Percentiles rank a stretch among this genome's conserved stretches.
phyloP scores from a whole-genome alignment of 2,888 invertebrate genomes.

The Andrena flavipes region DNA sequence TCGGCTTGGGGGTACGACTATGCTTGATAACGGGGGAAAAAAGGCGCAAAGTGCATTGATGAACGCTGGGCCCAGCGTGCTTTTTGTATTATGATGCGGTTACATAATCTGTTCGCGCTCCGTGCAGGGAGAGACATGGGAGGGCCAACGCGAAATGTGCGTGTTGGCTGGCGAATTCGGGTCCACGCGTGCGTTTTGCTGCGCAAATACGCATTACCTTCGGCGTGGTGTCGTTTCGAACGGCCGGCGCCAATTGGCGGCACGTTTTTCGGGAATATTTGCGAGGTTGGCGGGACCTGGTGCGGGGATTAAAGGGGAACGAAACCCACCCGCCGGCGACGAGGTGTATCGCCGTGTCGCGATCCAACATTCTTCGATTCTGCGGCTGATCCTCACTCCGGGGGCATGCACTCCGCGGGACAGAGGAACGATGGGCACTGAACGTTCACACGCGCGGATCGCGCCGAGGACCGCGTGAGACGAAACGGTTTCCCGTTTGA shows the following conservation, averaged over 20 bases:
- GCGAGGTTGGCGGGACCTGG: neutral
- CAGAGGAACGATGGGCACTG: slow-evolving; percentile 17
- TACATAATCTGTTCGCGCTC: slow-evolving; percentile 7
- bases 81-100: neutral
- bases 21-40: neutral
- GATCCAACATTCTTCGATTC: slow-evolving; percentile 88
- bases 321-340: slow-evolving; percentile 96
- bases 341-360: slow-evolving; percentile 96
- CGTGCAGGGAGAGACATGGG: neutral
- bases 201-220: slow-evolving; percentile 9
- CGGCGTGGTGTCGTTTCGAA: neutral
- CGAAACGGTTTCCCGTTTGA: neutral
- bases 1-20: neutral
- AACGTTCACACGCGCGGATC: slow-evolving; percentile 25
- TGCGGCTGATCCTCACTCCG: slow-evolving; percentile 34
- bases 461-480: neutral
- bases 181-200: slow-evolving; percentile 3
- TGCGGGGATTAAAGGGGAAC: neutral
- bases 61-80: neutral
- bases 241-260: slow-evolving; percentile 11
- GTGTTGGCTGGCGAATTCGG: neutral
- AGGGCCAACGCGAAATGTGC: neutral
- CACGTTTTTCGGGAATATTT: neutral
- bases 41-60: neutral
- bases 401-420: slow-evolving; percentile 53